A percentile compares a stretch with the other conserved stretches of the same genome.
phyloP scores from a whole-genome alignment of 2,113 vertebrate genomes.

The Brevimyrus niger region DNA sequence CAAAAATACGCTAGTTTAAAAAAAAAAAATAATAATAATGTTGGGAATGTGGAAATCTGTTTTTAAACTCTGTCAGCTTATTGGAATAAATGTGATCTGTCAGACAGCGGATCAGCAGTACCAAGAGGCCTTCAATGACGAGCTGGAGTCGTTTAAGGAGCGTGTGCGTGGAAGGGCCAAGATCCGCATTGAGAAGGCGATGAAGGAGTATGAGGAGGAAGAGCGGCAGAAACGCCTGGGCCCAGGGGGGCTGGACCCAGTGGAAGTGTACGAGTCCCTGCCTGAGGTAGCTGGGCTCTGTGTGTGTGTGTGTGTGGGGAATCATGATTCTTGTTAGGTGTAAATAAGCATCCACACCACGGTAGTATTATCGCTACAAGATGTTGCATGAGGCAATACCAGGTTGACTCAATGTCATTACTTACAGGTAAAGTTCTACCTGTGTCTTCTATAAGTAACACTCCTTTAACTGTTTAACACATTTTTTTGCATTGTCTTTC shows the following conservation, averaged over 20 bases:
- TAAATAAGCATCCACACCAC: neutral
- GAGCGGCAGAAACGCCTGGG: conserved; percentile 78
- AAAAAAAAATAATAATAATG: too few relatives aligned
- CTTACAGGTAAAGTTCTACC: neutral
- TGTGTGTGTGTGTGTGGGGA: neutral
- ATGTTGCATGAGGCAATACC: neutral
- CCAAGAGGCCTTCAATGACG: conserved; percentile 87
- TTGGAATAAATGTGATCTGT: neutral
- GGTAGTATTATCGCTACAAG: neutral
- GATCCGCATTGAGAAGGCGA: conserved; percentile 80
- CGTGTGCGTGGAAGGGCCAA: conserved; percentile 77
- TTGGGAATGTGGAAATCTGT: neutral
- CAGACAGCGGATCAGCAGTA: conserved; percentile 89
- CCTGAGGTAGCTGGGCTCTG: conserved; percentile 52
- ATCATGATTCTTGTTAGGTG: neutral
- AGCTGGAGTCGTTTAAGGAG: conserved; percentile 84
- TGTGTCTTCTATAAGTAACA: neutral
- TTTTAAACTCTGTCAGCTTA: neutral
- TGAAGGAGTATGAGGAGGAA: conserved; percentile 86
- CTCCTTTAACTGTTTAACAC: neutral
- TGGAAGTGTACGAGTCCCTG: conserved; percentile 82
- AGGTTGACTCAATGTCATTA: neutral
- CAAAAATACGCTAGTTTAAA: neutral
- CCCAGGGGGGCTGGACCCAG: conserved; percentile 82
- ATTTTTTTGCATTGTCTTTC: neutral